Conservation (phyloP, 2,113 vertebrate species). For the Chloroceryle aenea region DNA sequence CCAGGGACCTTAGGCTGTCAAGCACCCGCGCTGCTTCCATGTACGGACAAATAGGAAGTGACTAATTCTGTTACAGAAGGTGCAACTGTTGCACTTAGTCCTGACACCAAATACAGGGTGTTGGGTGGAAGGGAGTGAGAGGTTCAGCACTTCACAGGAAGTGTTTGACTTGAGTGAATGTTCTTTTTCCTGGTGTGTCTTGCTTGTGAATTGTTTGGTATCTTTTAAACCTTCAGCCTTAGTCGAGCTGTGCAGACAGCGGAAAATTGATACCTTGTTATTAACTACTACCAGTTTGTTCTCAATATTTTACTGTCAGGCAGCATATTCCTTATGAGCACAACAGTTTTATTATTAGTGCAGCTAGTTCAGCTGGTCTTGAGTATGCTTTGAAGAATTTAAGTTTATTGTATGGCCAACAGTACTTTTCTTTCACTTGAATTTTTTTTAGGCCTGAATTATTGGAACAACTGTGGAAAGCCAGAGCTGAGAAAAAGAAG, state of each 20-base stretch:
- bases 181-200: neutral
- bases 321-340: neutral
- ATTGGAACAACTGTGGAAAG: conserved; percentile 97
- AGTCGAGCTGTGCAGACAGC: neutral
- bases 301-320: neutral
- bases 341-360: neutral
- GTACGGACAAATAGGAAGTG: conserved; percentile 69
- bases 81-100: neutral
- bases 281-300: neutral
- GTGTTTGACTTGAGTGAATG: neutral
- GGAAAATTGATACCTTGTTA: neutral
- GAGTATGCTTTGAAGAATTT: neutral
- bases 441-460: conserved; percentile 89
- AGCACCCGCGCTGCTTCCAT: conserved; percentile 93
- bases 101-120: neutral
- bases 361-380: neutral
- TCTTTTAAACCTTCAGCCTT: neutral
- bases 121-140: neutral
- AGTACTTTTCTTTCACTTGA: conserved; percentile 16
- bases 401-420: neutral
- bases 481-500: conserved; percentile 96
- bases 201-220: neutral
- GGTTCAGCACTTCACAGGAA: neutral
- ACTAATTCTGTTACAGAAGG: neutral
- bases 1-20: conserved; percentile 89